These are phyloP conservation scores for Galagoides demidoff DNA, from an alignment of 2,797 vertebrate genomes.

Conservation along the genomic window DNA sequence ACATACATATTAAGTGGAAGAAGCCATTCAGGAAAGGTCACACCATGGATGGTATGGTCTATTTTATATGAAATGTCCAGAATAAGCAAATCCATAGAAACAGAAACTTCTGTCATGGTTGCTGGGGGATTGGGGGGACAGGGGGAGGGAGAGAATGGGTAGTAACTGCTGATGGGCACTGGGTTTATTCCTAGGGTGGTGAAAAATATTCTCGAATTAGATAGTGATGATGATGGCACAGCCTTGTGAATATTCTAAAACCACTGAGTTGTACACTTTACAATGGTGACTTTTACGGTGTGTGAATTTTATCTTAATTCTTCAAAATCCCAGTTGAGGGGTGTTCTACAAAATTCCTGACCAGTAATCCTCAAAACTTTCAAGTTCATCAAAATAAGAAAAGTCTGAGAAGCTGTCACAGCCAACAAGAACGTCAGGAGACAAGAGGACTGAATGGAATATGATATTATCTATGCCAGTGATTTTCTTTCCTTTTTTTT, in stretches of 20 bases:
- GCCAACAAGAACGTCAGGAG: neutral
- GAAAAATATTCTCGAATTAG: neutral
- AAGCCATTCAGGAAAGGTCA: neutral
- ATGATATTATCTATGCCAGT: neutral
- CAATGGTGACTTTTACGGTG: neutral
- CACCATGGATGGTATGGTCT: neutral
- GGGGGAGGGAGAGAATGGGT: neutral
- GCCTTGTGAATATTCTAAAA: neutral
- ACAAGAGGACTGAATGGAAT: neutral
- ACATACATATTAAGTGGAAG: neutral
- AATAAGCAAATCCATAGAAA: neutral
- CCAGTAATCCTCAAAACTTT: neutral
- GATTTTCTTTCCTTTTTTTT: too few species aligned
- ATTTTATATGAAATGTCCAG: neutral
- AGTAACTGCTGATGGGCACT: neutral
- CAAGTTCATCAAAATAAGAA: neutral
- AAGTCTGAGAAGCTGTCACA: neutral
- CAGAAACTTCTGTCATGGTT: neutral
- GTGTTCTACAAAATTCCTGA: neutral
- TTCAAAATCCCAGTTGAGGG: neutral
- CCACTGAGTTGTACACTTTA: neutral
- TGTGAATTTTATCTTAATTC: neutral
- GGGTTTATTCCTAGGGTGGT: neutral
- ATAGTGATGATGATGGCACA: neutral
- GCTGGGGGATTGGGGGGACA: too few species aligned